Conservation (phyloP, 2,113 vertebrate genomes). For the Alouatta palliata region DNA sequence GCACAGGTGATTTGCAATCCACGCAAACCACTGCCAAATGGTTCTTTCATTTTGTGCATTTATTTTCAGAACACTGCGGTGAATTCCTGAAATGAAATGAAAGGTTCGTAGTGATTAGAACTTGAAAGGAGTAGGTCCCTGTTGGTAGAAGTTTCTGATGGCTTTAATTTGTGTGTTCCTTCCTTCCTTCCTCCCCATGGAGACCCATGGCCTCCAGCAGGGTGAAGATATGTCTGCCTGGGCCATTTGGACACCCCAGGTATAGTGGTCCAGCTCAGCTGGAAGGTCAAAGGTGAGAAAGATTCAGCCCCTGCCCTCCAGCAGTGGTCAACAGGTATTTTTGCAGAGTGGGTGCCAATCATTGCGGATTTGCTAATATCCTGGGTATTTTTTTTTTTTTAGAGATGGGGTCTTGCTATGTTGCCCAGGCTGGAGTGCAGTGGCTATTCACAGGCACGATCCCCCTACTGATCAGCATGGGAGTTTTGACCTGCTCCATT, state of each 20-base stretch:
- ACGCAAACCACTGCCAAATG: not conserved
- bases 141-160: not conserved
- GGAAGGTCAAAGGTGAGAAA: not conserved
- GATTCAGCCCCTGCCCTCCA: not conserved
- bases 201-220: not conserved
- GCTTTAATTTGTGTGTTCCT: not conserved
- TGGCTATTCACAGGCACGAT: no score
- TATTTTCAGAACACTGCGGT: not conserved
- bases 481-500: no score
- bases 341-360: not conserved
- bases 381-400: not conserved
- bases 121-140: not conserved
- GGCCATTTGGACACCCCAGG: not conserved
- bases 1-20: constrained; percentile 11
- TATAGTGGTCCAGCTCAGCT: not conserved
- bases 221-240: not conserved
- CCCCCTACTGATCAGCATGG: no score
- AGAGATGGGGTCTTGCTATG: no score
- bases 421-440: no score
- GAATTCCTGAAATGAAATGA: not conserved
- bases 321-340: not conserved
- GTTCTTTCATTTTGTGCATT: not conserved
- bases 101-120: constrained; percentile 29
- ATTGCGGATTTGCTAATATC: not conserved
- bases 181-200: not conserved